Evolutionary conservation across 2,113 vertebrate genomes (phyloP).

Genomic region (Oxyruncus cristatus): DNA sequence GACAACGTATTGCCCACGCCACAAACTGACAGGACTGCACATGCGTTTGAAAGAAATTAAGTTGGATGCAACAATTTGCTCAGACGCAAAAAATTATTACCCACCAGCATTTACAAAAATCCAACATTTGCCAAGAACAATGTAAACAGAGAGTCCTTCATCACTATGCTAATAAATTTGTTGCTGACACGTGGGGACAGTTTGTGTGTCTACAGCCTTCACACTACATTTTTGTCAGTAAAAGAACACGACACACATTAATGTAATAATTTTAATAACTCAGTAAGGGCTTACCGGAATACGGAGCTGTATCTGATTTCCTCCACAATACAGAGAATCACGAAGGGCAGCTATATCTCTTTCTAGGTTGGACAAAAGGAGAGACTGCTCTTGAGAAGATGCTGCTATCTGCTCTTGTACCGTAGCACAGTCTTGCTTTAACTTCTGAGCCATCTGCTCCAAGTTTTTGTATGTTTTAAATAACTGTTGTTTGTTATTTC

Average conservation of each 20-base stretch:
- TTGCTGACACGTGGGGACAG: background rate
- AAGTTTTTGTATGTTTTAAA: conserved; percentile 83
- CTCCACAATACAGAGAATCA: conserved; percentile 75
- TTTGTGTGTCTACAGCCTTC: background rate
- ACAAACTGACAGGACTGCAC: background rate
- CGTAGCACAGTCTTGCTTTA: conserved; percentile 72
- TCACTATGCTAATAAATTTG: background rate
- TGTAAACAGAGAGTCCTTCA: background rate
- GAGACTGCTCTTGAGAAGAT: conserved; percentile 72
- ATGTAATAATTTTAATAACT: background rate
- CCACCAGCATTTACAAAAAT: background rate
- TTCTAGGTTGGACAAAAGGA: conserved; percentile 69
- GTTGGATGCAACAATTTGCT: background rate
- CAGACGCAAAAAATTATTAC: background rate
- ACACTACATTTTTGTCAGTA: background rate
- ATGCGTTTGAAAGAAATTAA: background rate
- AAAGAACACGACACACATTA: background rate
- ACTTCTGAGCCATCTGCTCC: conserved; percentile 75
- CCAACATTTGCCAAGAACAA: background rate
- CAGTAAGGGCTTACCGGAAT: conserved; percentile 76
- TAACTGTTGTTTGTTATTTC: conserved; percentile 74
- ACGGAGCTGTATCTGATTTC: conserved; percentile 79
- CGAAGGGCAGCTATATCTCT: conserved; percentile 74
- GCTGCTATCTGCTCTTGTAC: conserved; percentile 69
- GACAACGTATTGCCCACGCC: background rate